Percentiles rank a stretch among this genome's conserved stretches.
phyloP scores from a whole-genome alignment of 2,797 vertebrate species.

The Acanthopagrus latus region DNA sequence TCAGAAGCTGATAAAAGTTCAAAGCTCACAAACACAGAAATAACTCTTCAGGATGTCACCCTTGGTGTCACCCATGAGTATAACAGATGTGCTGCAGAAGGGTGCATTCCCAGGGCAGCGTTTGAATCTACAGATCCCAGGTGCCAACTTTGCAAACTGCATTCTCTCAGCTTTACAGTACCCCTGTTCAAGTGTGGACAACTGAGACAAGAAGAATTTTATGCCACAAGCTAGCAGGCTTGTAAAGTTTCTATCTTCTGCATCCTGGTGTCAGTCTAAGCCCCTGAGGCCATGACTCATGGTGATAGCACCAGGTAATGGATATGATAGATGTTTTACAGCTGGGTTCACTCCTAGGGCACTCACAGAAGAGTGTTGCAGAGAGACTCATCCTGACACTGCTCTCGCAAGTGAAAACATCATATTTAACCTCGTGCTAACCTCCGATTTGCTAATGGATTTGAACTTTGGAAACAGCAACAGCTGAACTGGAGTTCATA shows the following conservation, averaged over 20 bases:
- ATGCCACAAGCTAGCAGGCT: conserved; percentile 10
- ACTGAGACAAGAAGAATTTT: conserved; percentile 23
- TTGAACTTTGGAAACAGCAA: neutral
- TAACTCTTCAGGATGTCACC: conserved; percentile 8
- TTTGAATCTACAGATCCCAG: conserved; percentile 25
- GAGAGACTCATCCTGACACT: conserved; percentile 38
- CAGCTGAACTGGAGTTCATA: neutral
- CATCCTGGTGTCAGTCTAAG: conserved; percentile 45
- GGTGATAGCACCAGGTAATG: conserved; percentile 62
- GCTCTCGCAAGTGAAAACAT: conserved; percentile 38
- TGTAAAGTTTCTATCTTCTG: conserved; percentile 45
- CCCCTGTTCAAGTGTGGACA: conserved; percentile 24
- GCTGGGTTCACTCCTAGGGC: conserved; percentile 61
- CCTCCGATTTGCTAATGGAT: conserved; percentile 7
- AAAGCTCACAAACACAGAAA: conserved; percentile 18
- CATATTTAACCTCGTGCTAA: conserved; percentile 26
- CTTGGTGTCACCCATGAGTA: conserved; percentile 13
- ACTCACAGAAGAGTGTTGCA: conserved; percentile 49
- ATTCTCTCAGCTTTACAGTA: conserved; percentile 17
- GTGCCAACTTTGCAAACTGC: conserved; percentile 9
- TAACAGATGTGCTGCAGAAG: conserved; percentile 26
- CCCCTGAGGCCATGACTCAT: conserved; percentile 50
- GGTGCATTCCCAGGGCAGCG: conserved; percentile 41
- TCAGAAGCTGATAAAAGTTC: conserved; percentile 11
- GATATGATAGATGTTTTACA: conserved; percentile 65